Evolutionary conservation across 2,113 vertebrate genomes (phyloP), one percentile per base, ranked within the genome.

Genomic region (Barbus barbus): DNA sequence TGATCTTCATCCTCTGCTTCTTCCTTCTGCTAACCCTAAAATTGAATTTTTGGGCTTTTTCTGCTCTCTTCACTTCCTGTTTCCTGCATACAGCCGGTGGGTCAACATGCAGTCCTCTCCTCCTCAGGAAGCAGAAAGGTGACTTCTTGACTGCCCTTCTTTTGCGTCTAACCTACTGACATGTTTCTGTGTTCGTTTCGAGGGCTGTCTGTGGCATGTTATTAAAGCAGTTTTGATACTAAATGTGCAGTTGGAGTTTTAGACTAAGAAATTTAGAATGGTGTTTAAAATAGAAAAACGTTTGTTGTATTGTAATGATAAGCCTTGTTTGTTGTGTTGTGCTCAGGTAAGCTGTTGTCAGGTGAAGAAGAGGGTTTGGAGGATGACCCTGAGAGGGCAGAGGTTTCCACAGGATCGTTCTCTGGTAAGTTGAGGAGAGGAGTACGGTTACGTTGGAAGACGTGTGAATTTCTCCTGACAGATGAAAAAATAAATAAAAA

Each of bases 91-190:
- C 96, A 98, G 97, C 96, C 83, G 97, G 97, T 94, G 97, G 96
- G 91, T 96, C 97, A 93, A 96, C 97, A 89, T 97, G 95, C 97
- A 99, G 97, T 93, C 98, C 98, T 92, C 95, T 96, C 89, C 91
- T 98, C 91, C 93, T 96, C 83, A 97, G 97, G 94, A 99, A 97
- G 90, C 97, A 94, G 93, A 98, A 97, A 99, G 98, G 98, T 99
- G 97, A 98, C 92, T 94, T 85, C 85, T 81, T 81, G 46, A 13
- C 71, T 80, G 61, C 65, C 41, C 31, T 73, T 88, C 46, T 84
- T 41, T 20, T 7, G 38, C 38, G 16, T 46, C 56, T 61, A 31
- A 69, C 22, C 46, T 31, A 76, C 73, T 74, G 6, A 46, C 46
- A 33, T 3, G 12, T 85, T 38, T 46, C 61, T 51, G 8, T 58